phyloP scores from a whole-genome alignment of 2,888 invertebrate genomes.

The Lepidonotus clava region DNA sequence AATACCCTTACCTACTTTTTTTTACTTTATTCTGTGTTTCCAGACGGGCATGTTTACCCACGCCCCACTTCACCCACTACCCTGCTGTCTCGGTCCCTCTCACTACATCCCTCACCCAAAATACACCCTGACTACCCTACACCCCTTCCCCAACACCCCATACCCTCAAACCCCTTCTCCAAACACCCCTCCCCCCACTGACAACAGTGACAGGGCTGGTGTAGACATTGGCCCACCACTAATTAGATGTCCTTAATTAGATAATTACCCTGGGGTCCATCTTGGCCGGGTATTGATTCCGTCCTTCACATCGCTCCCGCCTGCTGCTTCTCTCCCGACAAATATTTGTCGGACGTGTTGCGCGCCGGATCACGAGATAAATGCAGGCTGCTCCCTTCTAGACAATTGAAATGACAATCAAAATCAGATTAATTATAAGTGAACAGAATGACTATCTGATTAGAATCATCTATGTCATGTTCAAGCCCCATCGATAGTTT shows the following conservation, averaged over 20 bases:
- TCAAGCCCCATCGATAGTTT: too few species aligned
- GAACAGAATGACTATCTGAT: too few species aligned
- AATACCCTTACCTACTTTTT: too few species aligned
- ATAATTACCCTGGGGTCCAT: constrained; percentile 29
- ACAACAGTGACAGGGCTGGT: neutral
- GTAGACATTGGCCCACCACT: neutral
- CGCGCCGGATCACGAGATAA: too few species aligned
- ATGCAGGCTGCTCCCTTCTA: too few species aligned
- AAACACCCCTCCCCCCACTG: neutral
- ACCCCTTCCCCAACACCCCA: neutral
- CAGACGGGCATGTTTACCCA: too few species aligned
- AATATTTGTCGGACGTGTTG: neutral
- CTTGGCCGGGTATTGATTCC: neutral
- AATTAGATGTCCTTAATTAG: constrained; percentile 38
- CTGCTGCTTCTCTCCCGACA: neutral
- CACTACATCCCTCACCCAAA: neutral
- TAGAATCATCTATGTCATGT: too few species aligned
- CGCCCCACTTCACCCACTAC: neutral
- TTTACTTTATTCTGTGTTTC: too few species aligned
- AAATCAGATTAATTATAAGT: too few species aligned
- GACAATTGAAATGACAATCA: too few species aligned
- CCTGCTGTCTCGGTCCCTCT: neutral
- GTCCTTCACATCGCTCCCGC: neutral
- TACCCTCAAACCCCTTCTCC: neutral
- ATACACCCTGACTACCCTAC: neutral